These are phyloP conservation scores for Mesorhabditis spiculigera DNA, from an alignment of 2,888 invertebrate species.

Conservation along the genomic window DNA sequence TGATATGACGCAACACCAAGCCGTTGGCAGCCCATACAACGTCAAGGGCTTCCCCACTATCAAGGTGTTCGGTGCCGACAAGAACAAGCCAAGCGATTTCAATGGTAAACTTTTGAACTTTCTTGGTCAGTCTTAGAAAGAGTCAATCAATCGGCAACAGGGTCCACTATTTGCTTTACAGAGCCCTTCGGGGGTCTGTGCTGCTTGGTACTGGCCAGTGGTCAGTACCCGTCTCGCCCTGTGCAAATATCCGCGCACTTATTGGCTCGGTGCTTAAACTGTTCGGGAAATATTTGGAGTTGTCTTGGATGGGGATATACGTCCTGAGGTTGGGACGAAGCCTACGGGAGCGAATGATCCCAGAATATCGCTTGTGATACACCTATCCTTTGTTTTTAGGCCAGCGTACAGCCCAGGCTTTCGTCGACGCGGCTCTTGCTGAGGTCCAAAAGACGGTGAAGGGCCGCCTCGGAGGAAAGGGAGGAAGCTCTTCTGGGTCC, in stretches of 20 bases:
- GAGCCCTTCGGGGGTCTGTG: not conserved
- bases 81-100: conserved; percentile 78
- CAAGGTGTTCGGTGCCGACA: conserved; percentile 84
- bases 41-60: conserved; percentile 91
- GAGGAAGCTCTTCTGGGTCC: conserved; percentile 18
- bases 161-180: not conserved
- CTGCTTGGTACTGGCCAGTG: not conserved
- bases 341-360: not conserved
- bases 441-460: conserved; percentile 69
- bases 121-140: not conserved
- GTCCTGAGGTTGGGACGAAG: too few relatives aligned
- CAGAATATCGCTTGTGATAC: not conserved
- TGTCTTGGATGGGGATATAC: too few relatives aligned
- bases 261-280: not conserved
- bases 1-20: conserved; percentile 83
- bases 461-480: conserved; percentile 47
- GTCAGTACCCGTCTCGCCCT: not conserved
- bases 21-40: conserved; percentile 75
- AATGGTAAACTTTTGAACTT: conserved; percentile 60
- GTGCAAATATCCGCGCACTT: not conserved
- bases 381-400: conserved; percentile 22
- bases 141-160: not conserved
- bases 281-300: too few relatives aligned
- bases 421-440: conserved; percentile 80
- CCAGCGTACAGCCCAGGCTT: conserved; percentile 75